Evolutionary conservation across 2,113 vertebrate species (phyloP).

Genomic region (Ptilorrhoa leucosticta): DNA sequence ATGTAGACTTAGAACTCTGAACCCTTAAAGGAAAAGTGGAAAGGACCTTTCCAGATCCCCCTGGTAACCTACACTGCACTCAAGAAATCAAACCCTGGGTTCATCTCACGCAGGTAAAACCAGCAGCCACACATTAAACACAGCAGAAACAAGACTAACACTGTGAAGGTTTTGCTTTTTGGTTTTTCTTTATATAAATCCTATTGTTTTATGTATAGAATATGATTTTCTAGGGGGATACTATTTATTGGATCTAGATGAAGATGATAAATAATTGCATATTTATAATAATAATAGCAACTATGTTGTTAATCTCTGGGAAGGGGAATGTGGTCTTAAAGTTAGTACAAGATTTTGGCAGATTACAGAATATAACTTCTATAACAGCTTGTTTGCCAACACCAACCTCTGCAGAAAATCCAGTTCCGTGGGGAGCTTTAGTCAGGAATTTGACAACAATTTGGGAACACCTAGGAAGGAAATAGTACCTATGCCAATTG

Average conservation of each 20-base stretch:
- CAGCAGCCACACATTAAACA: neutral
- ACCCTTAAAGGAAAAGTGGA: neutral
- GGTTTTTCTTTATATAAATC: no score
- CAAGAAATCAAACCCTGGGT: neutral
- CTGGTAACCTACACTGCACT: neutral
- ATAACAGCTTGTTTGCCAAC: neutral
- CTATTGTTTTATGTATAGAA: no score
- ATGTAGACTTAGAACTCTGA: neutral
- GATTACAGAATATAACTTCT: neutral
- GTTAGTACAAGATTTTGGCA: neutral
- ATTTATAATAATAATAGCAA: no score
- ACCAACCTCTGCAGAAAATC: no score
- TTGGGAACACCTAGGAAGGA: no score
- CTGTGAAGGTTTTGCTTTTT: no score
- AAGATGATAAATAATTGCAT: no score
- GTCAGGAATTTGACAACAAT: no score
- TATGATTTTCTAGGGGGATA: no score
- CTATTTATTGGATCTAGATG: no score
- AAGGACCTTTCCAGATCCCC: neutral
- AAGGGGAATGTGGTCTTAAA: neutral
- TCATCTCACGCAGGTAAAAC: neutral
- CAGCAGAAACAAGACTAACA: no score
- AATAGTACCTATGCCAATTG: neutral
- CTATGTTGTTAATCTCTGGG: neutral
- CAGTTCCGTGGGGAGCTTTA: no score